Percentiles rank a stretch among this genome's conserved stretches.
Conservation (phyloP, 2,888 invertebrate genomes). For the Petrophora chlorosata region DNA sequence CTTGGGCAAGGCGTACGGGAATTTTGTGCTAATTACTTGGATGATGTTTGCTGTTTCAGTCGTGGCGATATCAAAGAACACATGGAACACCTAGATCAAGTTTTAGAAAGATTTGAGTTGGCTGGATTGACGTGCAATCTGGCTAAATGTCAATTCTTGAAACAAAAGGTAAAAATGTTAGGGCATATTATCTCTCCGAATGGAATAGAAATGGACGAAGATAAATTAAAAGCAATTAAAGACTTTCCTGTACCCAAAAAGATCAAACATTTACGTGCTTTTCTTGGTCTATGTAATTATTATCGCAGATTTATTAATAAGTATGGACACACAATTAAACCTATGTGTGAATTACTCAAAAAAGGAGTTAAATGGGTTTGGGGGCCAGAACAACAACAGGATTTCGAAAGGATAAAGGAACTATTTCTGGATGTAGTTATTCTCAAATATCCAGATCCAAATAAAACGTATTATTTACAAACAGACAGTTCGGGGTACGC, state of each 20-base stretch:
- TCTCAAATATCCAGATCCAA: neutral
- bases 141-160: neutral
- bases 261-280: neutral
- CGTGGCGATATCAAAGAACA: neutral
- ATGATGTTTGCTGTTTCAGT: neutral
- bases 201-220: neutral
- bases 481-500: neutral
- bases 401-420: neutral
- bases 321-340: neutral
- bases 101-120: neutral
- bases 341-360: conserved; percentile 1
- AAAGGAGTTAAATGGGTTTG: neutral
- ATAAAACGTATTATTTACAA: neutral
- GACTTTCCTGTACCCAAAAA: conserved; percentile 2
- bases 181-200: neutral
- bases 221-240: neutral
- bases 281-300: neutral
- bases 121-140: conserved; percentile 2
- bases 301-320: neutral
- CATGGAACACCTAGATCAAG: neutral
- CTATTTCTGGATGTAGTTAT: neutral
- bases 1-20: neutral
- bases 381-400: neutral
- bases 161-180: neutral
- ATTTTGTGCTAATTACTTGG: conserved; percentile 1